Evolutionary conservation across 2,113 vertebrate species (phyloP), one percentile per base, ranked within the genome.

Genomic region (Eptatretus burgeri): DNA sequence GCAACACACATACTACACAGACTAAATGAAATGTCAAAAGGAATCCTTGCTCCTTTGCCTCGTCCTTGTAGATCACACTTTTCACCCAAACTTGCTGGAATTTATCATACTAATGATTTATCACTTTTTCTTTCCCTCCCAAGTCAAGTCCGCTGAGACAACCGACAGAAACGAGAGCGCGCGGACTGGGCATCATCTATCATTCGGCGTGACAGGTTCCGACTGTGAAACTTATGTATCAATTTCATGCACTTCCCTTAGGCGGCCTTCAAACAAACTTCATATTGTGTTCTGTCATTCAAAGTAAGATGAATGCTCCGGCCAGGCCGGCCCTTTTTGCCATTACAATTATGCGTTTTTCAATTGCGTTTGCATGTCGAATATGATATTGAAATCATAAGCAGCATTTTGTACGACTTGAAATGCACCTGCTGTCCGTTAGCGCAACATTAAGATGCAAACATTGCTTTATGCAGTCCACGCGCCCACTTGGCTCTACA

Each of bases 281-380:
- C 56, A 60, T 60, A 60, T 60, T 60, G 56, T 60, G n/a, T 60
- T 60, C 56, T 60, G 56, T 60, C 56, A 60, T 19, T 60, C 56
- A 60, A 60, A 60, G 56, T 60, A 60, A 60, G 56, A 60, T 60
- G 56, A 60, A 60, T 60, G 56, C 16, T 60, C 16, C 56, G 19
- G 56, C 56, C n/a, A 17, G 16, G 16, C 56, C 19, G 19, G 16
- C 56, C 56, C 56, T 17, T 19, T 60, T 19, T 17, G 19, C 56
- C 56, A 19, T 19, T 19, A n/a, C 56, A 60, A 60, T 60, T 60
- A 60, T 60, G 16, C 56, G 19, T 60, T 60, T 60, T 60, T 60
- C 56, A 60, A 60, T 60, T 60, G n/a, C 16, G 56, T 60, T 17
- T 17, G 56, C n/a, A 60, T 12, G 19, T 41, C 56, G 19, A 60